phyloP scores from a whole-genome alignment of 1,140 invertebrate genomes.

The Zaprionus tsacasi region DNA sequence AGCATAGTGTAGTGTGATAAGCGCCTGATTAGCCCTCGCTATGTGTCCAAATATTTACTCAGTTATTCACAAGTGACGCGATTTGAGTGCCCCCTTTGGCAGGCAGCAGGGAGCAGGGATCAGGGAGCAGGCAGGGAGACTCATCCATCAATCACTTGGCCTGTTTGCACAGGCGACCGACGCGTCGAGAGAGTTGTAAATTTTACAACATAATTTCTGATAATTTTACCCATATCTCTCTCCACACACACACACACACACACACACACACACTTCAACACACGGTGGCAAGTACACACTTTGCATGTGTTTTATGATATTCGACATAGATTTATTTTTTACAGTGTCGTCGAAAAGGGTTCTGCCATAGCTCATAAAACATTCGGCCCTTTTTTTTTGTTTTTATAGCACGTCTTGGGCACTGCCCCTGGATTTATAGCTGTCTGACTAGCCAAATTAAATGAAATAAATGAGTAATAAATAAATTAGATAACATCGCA shows the following conservation, averaged over 20 bases:
- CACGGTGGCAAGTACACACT: constrained; percentile 50
- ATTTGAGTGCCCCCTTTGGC: constrained; percentile 9
- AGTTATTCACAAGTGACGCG: constrained; percentile 78
- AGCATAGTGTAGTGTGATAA: constrained; percentile 54
- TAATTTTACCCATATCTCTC: constrained; percentile 64
- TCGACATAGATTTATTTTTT: constrained; percentile 65
- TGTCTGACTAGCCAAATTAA: constrained; percentile 8
- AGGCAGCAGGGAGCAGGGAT: too few species aligned
- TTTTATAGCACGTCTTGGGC: constrained; percentile 3
- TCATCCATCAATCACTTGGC: constrained; percentile 65
- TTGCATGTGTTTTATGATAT: constrained; percentile 74
- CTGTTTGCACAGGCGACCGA: constrained; percentile 50
- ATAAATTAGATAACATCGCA: constrained; percentile 7
- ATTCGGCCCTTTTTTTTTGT: constrained; percentile 48
- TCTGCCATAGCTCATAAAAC: constrained; percentile 66
- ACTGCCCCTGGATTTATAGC: neutral
- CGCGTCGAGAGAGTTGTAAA: constrained; percentile 64
- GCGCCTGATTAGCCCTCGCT: constrained; percentile 71
- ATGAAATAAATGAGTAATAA: constrained; percentile 8
- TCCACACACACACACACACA: neutral
- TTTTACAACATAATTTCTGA: constrained; percentile 82
- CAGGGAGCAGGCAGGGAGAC: neutral
- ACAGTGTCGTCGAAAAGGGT: constrained; percentile 22
- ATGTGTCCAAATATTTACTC: constrained; percentile 67
- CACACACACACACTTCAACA: constrained; percentile 9